Conservation (phyloP, 2,113 vertebrate species). For the Tyrannus savana region DNA sequence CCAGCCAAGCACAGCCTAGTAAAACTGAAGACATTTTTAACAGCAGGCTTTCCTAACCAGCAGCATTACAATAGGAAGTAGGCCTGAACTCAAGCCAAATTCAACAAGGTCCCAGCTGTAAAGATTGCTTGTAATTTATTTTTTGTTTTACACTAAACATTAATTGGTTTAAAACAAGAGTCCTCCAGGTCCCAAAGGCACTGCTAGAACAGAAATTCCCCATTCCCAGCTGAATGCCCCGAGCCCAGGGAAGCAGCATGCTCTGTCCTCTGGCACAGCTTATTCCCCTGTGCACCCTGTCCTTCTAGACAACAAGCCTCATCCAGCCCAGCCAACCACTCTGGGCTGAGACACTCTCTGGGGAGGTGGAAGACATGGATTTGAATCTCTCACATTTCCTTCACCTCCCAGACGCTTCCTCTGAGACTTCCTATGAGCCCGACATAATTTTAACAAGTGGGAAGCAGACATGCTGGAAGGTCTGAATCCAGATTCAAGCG, state of each 20-base stretch:
- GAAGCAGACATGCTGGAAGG: not conserved
- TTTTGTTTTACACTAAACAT: not conserved
- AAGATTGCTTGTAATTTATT: not conserved
- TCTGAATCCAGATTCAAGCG: not conserved
- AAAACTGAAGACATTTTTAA: not conserved
- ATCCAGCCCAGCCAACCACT: not conserved
- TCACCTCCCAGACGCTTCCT: not conserved
- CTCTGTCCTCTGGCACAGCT: not conserved
- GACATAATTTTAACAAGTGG: not conserved
- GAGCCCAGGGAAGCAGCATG: not conserved
- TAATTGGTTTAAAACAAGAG: not conserved
- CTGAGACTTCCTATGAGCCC: not conserved
- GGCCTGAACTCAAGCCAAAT: not conserved
- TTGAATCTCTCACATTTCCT: not conserved
- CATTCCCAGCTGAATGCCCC: not conserved
- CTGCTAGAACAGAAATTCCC: not conserved
- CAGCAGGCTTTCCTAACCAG: not conserved
- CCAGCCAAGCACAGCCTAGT: not conserved
- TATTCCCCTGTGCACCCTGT: not conserved
- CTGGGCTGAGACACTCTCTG: not conserved
- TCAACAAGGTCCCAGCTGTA: not conserved
- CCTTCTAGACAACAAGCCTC: not conserved
- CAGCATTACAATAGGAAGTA: not conserved
- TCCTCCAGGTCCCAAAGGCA: not conserved
- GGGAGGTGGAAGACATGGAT: not conserved